Conservation (phyloP, 2,113 vertebrate species). For the Pangasianodon gigas region DNA sequence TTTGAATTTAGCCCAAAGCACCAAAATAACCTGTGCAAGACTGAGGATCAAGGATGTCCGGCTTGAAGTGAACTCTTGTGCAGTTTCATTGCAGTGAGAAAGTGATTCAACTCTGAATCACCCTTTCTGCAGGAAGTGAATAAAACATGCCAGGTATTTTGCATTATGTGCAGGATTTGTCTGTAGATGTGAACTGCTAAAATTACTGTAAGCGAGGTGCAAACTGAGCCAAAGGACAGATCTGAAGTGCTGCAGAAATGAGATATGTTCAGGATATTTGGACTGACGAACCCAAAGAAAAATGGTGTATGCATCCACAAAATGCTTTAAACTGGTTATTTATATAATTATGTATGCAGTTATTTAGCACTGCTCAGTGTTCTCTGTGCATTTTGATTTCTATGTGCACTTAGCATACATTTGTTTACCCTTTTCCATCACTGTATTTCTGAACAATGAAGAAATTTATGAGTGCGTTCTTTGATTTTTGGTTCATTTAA, state of each 20-base stretch:
- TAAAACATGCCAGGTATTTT: background rate
- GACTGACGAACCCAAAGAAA: background rate
- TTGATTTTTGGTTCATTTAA: background rate
- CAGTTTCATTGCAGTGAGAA: background rate
- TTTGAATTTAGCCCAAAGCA: background rate
- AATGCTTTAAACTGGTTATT: background rate
- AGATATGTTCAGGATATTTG: background rate
- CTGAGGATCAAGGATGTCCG: background rate
- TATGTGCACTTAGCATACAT: too few relatives aligned
- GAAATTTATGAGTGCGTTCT: background rate
- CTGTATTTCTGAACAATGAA: background rate
- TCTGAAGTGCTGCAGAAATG: background rate
- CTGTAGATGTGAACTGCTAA: background rate
- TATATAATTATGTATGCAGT: background rate
- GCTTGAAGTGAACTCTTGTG: background rate
- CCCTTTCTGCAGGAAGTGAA: background rate
- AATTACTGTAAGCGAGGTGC: background rate
- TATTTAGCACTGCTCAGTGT: background rate
- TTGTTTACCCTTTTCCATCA: background rate
- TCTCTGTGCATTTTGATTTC: background rate
- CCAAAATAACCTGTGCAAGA: background rate
- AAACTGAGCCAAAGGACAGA: background rate
- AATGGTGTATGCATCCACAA: background rate
- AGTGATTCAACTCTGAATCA: background rate
- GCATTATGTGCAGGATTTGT: background rate